Conservation (phyloP, 2,797 vertebrate genomes). For the Coranthus polyacanthus region DNA sequence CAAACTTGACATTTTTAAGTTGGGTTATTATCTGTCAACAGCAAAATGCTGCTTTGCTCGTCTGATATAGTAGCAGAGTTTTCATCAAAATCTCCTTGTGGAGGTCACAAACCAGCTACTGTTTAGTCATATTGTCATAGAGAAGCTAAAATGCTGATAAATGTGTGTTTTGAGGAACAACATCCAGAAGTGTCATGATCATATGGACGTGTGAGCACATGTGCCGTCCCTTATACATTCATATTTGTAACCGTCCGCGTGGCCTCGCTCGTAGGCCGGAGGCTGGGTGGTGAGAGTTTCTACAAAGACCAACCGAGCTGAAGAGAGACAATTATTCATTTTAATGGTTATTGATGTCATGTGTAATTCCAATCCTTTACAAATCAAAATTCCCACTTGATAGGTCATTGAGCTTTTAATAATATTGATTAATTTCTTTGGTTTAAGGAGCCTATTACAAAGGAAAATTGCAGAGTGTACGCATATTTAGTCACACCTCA, state of each 20-base stretch:
- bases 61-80: not conserved
- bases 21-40: not conserved
- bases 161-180: not conserved
- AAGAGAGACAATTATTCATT: conserved; percentile 58
- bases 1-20: conserved; percentile 2
- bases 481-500: conserved; percentile 66
- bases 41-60: not conserved
- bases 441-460: conserved; percentile 66
- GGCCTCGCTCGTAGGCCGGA: conserved; percentile 27
- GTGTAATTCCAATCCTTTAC: conserved; percentile 63
- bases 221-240: too few species aligned
- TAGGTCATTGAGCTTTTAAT: conserved; percentile 55
- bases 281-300: conserved; percentile 27
- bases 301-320: conserved; percentile 2
- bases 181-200: too few species aligned
- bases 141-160: conserved; percentile 30
- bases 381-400: conserved; percentile 68
- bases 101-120: conserved; percentile 21
- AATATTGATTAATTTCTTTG: conserved; percentile 66
- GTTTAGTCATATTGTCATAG: conserved; percentile 20
- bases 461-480: conserved; percentile 58
- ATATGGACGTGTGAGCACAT: too few species aligned
- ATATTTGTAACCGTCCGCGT: not conserved
- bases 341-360: conserved; percentile 73
- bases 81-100: conserved; percentile 40